phyloP scores from a whole-genome alignment of 2,113 vertebrate genomes.

The Brienomyrus longianalis region DNA sequence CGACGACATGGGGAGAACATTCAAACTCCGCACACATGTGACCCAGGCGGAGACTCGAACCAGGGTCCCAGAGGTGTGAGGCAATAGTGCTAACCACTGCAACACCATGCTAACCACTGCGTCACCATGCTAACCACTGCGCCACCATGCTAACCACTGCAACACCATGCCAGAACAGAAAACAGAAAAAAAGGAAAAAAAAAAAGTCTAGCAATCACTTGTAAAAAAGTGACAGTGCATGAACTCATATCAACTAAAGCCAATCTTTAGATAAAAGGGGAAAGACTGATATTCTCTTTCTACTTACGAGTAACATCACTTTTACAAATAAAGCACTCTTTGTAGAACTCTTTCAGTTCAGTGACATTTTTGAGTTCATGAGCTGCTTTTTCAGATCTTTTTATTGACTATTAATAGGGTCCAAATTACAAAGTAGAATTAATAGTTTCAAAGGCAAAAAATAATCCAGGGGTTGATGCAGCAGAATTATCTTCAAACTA shows the following conservation, averaged over 20 bases:
- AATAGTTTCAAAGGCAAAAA: background rate
- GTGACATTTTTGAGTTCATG: background rate
- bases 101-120: too few species aligned
- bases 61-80: too few species aligned
- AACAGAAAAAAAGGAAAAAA: background rate
- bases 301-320: background rate
- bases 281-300: background rate
- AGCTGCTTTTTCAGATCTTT: background rate
- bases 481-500: background rate
- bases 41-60: too few species aligned
- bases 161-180: background rate
- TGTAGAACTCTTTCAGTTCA: background rate
- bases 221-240: background rate
- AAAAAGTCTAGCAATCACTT: background rate
- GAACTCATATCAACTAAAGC: background rate
- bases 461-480: background rate
- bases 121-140: too few species aligned
- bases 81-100: too few species aligned
- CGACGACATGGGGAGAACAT: too few species aligned
- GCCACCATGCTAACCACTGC: too few species aligned
- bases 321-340: background rate
- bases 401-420: background rate
- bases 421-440: background rate
- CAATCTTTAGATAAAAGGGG: background rate
- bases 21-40: too few species aligned